Conservation (phyloP, 2,888 invertebrate species). For the Cheilosia pagana region DNA sequence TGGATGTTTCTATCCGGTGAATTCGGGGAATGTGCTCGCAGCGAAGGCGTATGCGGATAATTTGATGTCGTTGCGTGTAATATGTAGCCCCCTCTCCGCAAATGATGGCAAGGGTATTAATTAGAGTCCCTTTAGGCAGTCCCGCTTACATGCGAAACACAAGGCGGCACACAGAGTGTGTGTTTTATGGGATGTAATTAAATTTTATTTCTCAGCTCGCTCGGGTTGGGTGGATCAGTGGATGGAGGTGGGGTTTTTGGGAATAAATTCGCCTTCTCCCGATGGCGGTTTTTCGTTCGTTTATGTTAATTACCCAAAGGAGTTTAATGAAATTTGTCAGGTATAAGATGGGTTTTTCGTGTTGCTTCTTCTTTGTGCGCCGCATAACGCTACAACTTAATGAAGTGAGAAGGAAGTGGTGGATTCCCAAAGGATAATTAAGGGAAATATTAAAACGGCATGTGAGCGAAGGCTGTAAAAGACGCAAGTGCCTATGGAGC, state of each 20-base stretch:
- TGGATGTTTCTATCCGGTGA: slow-evolving; percentile 35
- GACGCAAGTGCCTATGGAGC: background rate
- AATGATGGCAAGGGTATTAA: slow-evolving; percentile 65
- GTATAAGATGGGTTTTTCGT: slow-evolving; percentile 69
- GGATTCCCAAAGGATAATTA: slow-evolving; percentile 61
- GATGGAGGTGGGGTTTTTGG: background rate
- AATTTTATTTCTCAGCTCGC: slow-evolving; percentile 66
- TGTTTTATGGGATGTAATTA: slow-evolving; percentile 70
- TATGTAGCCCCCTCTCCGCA: background rate
- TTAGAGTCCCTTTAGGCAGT: slow-evolving; percentile 68
- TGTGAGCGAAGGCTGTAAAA: slow-evolving; percentile 44
- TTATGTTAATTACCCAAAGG: slow-evolving; percentile 74
- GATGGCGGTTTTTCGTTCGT: slow-evolving; percentile 68
- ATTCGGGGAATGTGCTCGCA: slow-evolving; percentile 36
- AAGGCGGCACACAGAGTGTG: slow-evolving; percentile 23
- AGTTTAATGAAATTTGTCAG: slow-evolving; percentile 75
- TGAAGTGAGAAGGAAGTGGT: slow-evolving; percentile 69
- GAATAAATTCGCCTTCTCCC: slow-evolving; percentile 51
- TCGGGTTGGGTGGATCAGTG: background rate
- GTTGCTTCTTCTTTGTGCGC: slow-evolving; percentile 22
- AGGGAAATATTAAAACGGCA: slow-evolving; percentile 65
- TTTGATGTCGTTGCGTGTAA: slow-evolving; percentile 47
- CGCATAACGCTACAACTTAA: slow-evolving; percentile 53
- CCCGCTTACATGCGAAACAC: slow-evolving; percentile 12
- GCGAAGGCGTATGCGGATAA: slow-evolving; percentile 31